phyloP scores from a whole-genome alignment of 2,888 invertebrate species.

The Carabus problematicus region DNA sequence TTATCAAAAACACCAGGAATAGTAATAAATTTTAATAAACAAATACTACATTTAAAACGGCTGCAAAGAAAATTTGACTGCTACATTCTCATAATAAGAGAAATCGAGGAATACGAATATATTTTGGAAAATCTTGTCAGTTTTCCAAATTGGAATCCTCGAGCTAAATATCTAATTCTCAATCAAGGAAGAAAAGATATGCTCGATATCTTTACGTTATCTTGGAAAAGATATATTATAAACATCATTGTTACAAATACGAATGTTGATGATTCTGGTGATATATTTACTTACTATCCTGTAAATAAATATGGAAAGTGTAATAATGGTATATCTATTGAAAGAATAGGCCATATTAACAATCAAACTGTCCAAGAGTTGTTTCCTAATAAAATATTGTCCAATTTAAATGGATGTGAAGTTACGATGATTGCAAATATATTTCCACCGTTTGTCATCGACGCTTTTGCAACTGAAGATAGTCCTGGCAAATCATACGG shows the following conservation, averaged over 20 bases:
- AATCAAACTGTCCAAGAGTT: conserved; percentile 8
- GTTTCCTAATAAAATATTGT: conserved; percentile 21
- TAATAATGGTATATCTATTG: background rate
- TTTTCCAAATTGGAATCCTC: conserved; percentile 3
- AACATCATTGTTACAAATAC: background rate
- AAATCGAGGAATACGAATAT: background rate
- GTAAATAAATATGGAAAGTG: background rate
- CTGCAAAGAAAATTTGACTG: background rate
- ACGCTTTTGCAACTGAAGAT: background rate
- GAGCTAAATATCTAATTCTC: conserved; percentile 2
- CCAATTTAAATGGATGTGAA: conserved; percentile 10
- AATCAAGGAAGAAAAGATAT: conserved; percentile 12
- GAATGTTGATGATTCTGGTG: background rate
- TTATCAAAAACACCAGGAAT: background rate
- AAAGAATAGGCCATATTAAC: background rate
- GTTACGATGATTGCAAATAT: conserved; percentile 5
- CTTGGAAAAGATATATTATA: conserved; percentile 19
- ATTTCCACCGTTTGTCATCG: conserved; percentile 15
- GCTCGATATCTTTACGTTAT: background rate
- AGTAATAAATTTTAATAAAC: background rate
- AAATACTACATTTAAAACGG: background rate
- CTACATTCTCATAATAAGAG: background rate
- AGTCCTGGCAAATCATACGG: conserved; percentile 12
- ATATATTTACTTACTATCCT: conserved; percentile 7
- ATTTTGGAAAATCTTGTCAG: background rate